A percentile compares a stretch with the other conserved stretches of the same genome.
These are phyloP conservation scores for Mizuhopecten yessoensis DNA, from an alignment of 1,140 invertebrate genomes.

Conservation along the genomic window DNA sequence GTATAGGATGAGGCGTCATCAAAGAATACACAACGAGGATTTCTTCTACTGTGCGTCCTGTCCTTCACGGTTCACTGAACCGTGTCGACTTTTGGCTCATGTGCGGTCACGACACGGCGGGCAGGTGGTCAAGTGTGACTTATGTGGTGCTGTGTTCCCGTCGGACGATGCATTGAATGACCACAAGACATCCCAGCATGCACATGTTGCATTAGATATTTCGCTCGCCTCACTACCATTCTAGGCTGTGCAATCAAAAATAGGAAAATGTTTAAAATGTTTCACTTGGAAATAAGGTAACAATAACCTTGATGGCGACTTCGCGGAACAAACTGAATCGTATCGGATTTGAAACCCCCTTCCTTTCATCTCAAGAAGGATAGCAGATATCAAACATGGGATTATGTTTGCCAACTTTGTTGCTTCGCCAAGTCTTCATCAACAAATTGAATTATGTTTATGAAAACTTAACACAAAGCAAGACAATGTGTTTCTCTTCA, in stretches of 20 bases:
- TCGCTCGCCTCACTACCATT: background rate
- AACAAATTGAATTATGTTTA: no score
- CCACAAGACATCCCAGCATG: background rate
- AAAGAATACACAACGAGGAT: background rate
- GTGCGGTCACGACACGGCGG: background rate
- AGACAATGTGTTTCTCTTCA: no score
- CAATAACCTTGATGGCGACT: no score
- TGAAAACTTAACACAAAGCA: no score
- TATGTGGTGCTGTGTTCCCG: background rate
- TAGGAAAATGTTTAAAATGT: no score
- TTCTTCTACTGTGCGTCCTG: background rate
- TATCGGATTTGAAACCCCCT: no score
- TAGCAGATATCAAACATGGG: no score
- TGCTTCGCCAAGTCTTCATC: no score
- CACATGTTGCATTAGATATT: background rate
- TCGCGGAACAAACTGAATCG: no score
- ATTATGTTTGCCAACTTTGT: no score
- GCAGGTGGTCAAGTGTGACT: background rate
- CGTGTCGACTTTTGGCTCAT: background rate
- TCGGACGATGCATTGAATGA: background rate
- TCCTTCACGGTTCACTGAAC: background rate
- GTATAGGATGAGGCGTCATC: conserved; percentile 13
- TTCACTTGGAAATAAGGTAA: no score
- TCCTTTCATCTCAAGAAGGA: no score
- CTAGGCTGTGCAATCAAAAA: background rate